These are phyloP conservation scores for Limnodromus scolopaceus DNA, from an alignment of 2,797 vertebrate species.

Conservation along the genomic window DNA sequence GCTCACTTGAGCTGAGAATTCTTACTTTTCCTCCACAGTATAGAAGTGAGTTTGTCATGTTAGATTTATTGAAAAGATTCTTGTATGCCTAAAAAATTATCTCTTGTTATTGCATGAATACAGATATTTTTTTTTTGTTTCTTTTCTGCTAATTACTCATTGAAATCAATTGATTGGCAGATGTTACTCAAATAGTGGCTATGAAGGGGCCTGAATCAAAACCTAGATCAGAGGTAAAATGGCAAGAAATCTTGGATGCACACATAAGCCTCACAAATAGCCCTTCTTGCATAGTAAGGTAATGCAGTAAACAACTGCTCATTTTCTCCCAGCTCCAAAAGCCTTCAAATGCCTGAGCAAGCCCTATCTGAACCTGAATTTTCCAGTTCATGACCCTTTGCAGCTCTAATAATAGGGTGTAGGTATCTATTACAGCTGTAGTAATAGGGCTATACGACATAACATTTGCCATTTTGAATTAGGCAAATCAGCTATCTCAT, in stretches of 20 bases:
- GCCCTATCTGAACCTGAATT: neutral
- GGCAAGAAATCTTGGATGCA: neutral
- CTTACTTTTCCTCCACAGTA: neutral
- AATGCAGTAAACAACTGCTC: neutral
- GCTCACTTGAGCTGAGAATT: neutral
- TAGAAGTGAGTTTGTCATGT: neutral
- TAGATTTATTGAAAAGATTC: neutral
- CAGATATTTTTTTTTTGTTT: neutral
- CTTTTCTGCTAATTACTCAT: neutral
- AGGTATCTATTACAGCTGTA: neutral
- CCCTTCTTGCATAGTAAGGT: neutral
- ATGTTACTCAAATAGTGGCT: neutral
- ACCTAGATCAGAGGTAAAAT: neutral
- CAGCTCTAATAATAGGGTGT: neutral
- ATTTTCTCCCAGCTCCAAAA: neutral
- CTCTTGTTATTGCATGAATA: neutral
- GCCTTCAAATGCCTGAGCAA: neutral
- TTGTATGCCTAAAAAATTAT: neutral
- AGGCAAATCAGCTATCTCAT: neutral
- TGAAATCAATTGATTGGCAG: neutral
- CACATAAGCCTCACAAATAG: neutral
- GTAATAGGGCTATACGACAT: neutral
- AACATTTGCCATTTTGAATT: neutral
- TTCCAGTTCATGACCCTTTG: neutral
- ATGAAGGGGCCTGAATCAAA: neutral